Evolutionary conservation across 2,888 invertebrate genomes (phyloP), one percentile per base, ranked within the genome.

Genomic region (Drosophila pseudotalamancana): DNA sequence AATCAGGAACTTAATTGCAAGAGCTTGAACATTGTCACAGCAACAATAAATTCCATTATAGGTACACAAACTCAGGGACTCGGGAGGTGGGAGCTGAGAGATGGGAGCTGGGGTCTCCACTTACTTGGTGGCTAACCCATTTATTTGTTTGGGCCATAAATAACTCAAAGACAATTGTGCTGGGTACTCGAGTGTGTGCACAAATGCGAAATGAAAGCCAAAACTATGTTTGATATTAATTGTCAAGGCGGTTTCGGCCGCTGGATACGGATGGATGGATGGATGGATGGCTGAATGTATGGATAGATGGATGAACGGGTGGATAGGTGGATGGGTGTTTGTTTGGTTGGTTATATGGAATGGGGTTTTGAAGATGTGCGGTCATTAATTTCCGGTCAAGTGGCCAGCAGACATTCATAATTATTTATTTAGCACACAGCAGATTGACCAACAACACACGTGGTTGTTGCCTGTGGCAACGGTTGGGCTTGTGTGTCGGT

Each of bases 321-420:
- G 23, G 23, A 5, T 27, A 16, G 6, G 27, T 4, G 16, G 8
- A 2, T n/a, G 18, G 2, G n/a, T 18, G 11, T 11, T 4, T 14
- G 14, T 11, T 48, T 29, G 34, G 43, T 11, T 42, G n/a, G 6
- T 9, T 25, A 18, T 6, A 23, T 54, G 23, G 27, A 37, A 8
- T 40, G 9, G 16, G 25, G 64, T 57, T 56, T 64, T 68, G 60
- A 61, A 77, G 77, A 72, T 75, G 77, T 62, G 67, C 59, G 64
- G 75, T 60, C 84, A 82, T 82, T 84, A 84, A 73, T 83, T 83
- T 83, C 82, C 87, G 82, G 82, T 87, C 85, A 87, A 83, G 87
- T 81, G 70, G 73, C 67, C 72, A 76, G 70, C 62, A 61, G 82
- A 85, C 87, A 87, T 87, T 83, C 82, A 83, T 87, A 87, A 83